Evolutionary conservation across 2,888 invertebrate species (phyloP).

Genomic region (Trachelus troglodyta): DNA sequence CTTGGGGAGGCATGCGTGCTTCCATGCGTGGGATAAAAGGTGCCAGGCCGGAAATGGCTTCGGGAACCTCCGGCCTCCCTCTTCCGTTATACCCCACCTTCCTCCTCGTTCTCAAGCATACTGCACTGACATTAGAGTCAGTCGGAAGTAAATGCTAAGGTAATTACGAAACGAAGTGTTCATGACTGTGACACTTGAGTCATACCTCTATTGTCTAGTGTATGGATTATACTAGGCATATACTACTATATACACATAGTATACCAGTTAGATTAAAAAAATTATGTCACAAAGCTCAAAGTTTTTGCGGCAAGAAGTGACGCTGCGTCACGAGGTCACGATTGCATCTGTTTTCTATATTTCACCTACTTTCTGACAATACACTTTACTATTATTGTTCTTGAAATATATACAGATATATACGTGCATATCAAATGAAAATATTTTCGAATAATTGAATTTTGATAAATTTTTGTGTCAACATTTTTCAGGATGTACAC

Average conservation of each 20-base stretch:
- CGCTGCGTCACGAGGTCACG: too few relatives aligned
- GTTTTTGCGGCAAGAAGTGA: too few relatives aligned
- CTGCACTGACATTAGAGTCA: constrained; percentile 10
- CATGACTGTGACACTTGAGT: neutral
- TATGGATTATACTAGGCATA: neutral
- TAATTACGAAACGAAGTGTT: constrained; percentile 47
- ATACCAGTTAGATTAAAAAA: too few relatives aligned
- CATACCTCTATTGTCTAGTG: neutral
- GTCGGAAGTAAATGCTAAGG: constrained; percentile 59
- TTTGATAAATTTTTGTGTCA: neutral
- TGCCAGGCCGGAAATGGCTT: constrained; percentile 56
- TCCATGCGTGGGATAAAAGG: constrained; percentile 56
- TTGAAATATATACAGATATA: too few relatives aligned
- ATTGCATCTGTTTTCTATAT: too few relatives aligned
- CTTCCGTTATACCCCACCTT: constrained; percentile 39
- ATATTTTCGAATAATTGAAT: neutral
- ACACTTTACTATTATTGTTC: too few relatives aligned
- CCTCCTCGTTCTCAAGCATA: constrained; percentile 24
- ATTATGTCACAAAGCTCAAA: too few relatives aligned
- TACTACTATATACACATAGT: too few relatives aligned
- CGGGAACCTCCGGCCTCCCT: constrained; percentile 20
- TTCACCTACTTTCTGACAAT: too few relatives aligned
- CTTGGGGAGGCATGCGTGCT: constrained; percentile 48
- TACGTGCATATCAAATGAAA: too few relatives aligned
- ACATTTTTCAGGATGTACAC: neutral